Conservation (phyloP, 2,797 vertebrate genomes). For the Tenualosa ilisha region DNA sequence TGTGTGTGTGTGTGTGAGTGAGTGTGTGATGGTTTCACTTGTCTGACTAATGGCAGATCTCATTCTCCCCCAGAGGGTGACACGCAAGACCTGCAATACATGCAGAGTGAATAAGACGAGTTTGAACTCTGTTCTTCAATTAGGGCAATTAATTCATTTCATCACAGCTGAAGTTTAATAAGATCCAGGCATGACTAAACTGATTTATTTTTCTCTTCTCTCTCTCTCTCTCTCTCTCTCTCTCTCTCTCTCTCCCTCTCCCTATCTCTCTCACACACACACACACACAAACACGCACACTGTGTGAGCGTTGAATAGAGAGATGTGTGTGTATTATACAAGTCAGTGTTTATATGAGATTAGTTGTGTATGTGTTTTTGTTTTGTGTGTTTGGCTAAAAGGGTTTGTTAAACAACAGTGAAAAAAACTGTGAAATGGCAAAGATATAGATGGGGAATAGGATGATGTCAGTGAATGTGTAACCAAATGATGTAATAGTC, state of each 20-base stretch:
- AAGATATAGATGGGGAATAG: not conserved
- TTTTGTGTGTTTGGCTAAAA: not conserved
- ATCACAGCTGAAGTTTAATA: not conserved
- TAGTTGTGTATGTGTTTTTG: not conserved
- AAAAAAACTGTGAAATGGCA: not conserved
- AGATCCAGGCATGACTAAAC: slow-evolving; percentile 1
- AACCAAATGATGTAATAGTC: not conserved
- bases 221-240: not conserved
- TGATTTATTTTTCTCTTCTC: not conserved
- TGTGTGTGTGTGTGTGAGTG: not conserved
- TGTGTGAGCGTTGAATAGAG: not conserved
- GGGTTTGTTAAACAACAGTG: not conserved
- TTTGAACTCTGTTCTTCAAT: slow-evolving; percentile 14
- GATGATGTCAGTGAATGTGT: slow-evolving; percentile 5
- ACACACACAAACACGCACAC: not conserved
- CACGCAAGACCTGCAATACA: not conserved
- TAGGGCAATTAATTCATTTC: slow-evolving; percentile 15
- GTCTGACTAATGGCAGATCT: not conserved
- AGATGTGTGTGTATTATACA: not conserved
- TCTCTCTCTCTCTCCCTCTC: not conserved
- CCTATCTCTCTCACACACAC: not conserved
- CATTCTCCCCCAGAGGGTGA: not conserved
- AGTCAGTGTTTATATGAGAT: not conserved
- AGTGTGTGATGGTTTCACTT: not conserved
- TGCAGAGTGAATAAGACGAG: not conserved